Evolutionary conservation across 2,797 vertebrate genomes (phyloP), one percentile per base, ranked within the genome.

Genomic region (Alfaro cultratus): DNA sequence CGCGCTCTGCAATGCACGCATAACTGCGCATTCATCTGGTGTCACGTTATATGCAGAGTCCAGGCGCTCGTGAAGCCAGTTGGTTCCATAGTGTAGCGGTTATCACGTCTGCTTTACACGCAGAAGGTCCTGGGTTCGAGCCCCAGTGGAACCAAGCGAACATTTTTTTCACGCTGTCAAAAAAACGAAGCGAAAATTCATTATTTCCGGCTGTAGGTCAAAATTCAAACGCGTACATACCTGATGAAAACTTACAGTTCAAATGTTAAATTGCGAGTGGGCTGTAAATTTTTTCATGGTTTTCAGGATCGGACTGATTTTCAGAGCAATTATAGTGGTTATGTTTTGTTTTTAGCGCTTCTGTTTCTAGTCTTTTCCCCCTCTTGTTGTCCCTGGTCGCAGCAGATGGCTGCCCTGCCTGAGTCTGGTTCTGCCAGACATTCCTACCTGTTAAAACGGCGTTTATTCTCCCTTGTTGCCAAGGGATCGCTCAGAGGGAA

Each of bases 91-190:
- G 96, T 96, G 96, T 96, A 96, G 95, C 89, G 95, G 95, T 96
- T 96, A 96, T 96, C 95, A 96, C 95, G 95, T 96, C 96, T 96
- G 95, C 95, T 96, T 96, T 96, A 96, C 95, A 96, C 95, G 94
- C 95, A 96, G 96, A 96, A 96, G 95, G 95, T 96, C 95, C 95
- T 96, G 95, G 96, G 96, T 96, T 96, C 95, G 95, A 96, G 94
- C 95, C 96, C 95, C 96, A 96, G 96, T 96, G 94, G 95, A 96
- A 96, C 95, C 94, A 95, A 8, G 1, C 0, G 0, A 10, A 26
- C 51, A 3, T 23, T 0, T 0, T 4, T 0, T 84, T 84, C 46
- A 3, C 18, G 23, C 26, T 5, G 0, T 16, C 5, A 6, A 6
- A 51, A 39, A 39, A 53, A 8, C 2, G 23, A 53, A 26, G 49